Evolutionary conservation across 2,113 vertebrate genomes (phyloP).

Genomic region (Amphiprion ocellaris): DNA sequence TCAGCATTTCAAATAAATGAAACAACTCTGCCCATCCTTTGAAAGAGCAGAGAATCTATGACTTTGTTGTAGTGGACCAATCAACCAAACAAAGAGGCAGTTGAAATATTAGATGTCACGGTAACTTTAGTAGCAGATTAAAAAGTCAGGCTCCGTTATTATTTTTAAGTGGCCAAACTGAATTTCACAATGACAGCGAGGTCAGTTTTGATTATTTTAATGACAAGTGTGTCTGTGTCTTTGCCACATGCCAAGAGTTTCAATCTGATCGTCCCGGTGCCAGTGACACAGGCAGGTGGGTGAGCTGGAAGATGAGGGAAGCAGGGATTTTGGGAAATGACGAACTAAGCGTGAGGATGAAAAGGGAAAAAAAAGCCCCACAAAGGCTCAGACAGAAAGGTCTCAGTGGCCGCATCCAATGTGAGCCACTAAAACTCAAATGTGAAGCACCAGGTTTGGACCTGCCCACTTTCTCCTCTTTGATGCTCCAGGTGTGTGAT

Average conservation of each 20-base stretch:
- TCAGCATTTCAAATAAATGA: conserved; percentile 48
- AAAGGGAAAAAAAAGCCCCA: not conserved
- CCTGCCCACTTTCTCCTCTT: conserved; percentile 43
- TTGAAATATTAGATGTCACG: not conserved
- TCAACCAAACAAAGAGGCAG: not conserved
- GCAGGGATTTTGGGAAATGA: conserved; percentile 47
- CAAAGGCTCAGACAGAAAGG: conserved; percentile 23
- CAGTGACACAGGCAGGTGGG: conserved; percentile 52
- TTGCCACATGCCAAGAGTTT: conserved; percentile 12
- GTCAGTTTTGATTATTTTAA: conserved; percentile 3
- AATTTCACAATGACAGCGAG: conserved; percentile 14
- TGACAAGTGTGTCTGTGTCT: conserved; percentile 26
- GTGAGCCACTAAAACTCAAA: conserved; percentile 31
- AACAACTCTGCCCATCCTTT: conserved; percentile 19
- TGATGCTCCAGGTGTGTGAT: conserved; percentile 83
- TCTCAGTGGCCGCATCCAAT: conserved; percentile 6
- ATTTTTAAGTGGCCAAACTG: not conserved
- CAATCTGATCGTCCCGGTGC: conserved; percentile 57
- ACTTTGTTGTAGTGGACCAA: not conserved
- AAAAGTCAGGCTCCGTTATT: not conserved
- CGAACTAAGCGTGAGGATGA: not conserved
- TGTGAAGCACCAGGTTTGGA: conserved; percentile 8
- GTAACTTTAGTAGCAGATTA: not conserved
- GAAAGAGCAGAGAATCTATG: not conserved
- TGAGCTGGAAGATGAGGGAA: conserved; percentile 16